Evolutionary conservation across 1,140 invertebrate genomes (phyloP), one percentile per base, ranked within the genome.

Genomic region (Phymastichus coffea): DNA sequence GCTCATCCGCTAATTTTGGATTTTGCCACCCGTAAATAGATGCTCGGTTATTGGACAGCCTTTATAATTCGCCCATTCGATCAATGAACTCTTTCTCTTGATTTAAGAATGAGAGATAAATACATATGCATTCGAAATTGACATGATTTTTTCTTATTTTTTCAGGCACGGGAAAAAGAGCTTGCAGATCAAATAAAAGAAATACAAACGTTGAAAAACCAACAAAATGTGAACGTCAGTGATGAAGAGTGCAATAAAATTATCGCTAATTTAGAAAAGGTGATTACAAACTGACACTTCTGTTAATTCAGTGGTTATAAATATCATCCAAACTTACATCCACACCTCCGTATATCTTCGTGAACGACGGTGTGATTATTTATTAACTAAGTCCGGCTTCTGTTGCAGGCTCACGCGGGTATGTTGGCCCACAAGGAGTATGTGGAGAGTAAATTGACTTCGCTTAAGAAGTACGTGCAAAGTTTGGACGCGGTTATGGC

Each of bases 141-240:
- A n/a, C n/a, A n/a, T n/a, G n/a, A n/a, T n/a, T n/a, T n/a, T n/a
- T 23, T 12, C 37, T 48, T 48, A 17, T 47, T 14, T 41, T 48
- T 46, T 49, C 3, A 91, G 89, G 88, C 88, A 28, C 82, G 87
- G 52, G 83, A 88, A 75, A 85, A 88, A 73, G 88, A 90, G 66
- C 75, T 90, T 26, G 64, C 74, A 14, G 72, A 72, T 23, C 82
- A 81, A 68, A 81, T 78, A 65, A 78, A 80, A 30, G 81, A 84
- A 40, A 74, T 88, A 64, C 82, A 86, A 68, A 75, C 74, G 15
- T 70, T 86, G 25, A 77, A 82, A 59, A 79, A 67, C 57, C 80
- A 79, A 63, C 71, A 75, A 28, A 69, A 73, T 54, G 68, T 72
- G 63, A 66, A 72, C 7, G 67, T 72, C 41, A 70, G 67, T 14